phyloP scores from a whole-genome alignment of 1,140 invertebrate genomes.

The Aethina tumida region DNA sequence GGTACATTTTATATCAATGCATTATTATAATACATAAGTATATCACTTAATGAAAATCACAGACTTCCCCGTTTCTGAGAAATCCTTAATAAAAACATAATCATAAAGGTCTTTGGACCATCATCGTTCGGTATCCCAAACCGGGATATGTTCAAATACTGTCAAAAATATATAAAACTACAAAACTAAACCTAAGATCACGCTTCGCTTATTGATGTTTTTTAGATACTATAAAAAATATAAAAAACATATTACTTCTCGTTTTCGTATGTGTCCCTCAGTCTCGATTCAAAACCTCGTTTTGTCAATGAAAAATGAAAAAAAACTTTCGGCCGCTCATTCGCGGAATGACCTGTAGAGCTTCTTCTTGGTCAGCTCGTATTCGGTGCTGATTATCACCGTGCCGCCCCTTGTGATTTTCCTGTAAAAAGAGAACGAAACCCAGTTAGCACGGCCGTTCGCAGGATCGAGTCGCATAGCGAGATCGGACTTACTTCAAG shows the following conservation, averaged over 20 bases:
- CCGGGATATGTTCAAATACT: slow-evolving; percentile 19
- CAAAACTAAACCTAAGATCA: slow-evolving; percentile 14
- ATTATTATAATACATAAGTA: slow-evolving; percentile 27
- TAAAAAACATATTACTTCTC: no score
- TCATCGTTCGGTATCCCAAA: slow-evolving; percentile 13
- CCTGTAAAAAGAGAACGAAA: slow-evolving; percentile 22
- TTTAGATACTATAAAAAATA: slow-evolving; percentile 1
- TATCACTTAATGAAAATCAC: slow-evolving; percentile 25
- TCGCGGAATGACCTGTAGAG: slow-evolving; percentile 26
- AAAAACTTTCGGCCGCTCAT: slow-evolving; percentile 9
- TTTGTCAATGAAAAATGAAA: no score
- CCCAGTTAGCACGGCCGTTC: background rate
- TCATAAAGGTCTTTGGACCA: slow-evolving; percentile 11
- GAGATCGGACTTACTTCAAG: slow-evolving; percentile 32
- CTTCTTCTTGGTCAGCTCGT: slow-evolving; percentile 28
- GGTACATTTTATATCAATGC: slow-evolving; percentile 26
- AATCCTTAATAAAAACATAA: slow-evolving; percentile 4
- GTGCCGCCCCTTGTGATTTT: slow-evolving; percentile 33
- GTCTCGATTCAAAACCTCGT: no score
- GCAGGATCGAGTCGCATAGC: background rate
- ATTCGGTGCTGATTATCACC: slow-evolving; percentile 32
- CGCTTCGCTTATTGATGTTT: slow-evolving; percentile 3
- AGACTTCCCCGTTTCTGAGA: slow-evolving; percentile 13
- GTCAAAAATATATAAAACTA: slow-evolving; percentile 16
- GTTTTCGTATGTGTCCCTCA: no score